Evolutionary conservation across 2,888 invertebrate species (phyloP), one percentile per base, ranked within the genome.

Genomic region (Drosophila antonietae): DNA sequence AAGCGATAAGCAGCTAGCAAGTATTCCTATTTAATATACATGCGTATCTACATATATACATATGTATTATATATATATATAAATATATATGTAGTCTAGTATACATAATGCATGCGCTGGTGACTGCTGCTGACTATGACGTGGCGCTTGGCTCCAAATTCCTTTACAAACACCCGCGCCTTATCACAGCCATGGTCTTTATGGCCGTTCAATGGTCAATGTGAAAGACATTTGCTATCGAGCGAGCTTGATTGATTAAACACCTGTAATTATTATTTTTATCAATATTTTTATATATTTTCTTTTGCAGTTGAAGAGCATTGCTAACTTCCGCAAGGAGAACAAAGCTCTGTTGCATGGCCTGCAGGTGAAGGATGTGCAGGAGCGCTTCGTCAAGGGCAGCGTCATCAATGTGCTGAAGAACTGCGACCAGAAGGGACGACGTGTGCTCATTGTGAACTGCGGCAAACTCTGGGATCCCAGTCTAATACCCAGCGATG

Each of bases 391-490:
- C 88, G 92, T 95, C n/a, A 94, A 96, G 31, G 94, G 95, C 91
- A 95, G 95, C 79, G 95, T 96, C 0, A 96, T 96, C 9, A 97
- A 97, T 90, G 97, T 97, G 3, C 90, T 97, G 75, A 96, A 95
- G 81, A 94, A 95, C 67, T 94, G 96, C 47, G 97, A 97, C 91
- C 95, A 96, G 81, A 94, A 95, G 89, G 96, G 96, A 28, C 94
- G 97, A 68, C 94, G 97, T 71, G 95, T 97, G 0, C 94, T 97
- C 12, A 90, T 97, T 41, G 96, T 96, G 1, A 96, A 95, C 88
- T 94, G 94, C 75, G 97, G 97, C 91, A 95, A 95, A 73, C 83
- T 94, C 2, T 97, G 97, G 97, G 95, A 97, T 91, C 95, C 97
- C 0, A 95, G 95, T 70, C 94, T 95, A 80, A 95, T 97, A 76